Conservation (phyloP, 2,113 vertebrate species). For the Chaetorhynchus papuensis region DNA sequence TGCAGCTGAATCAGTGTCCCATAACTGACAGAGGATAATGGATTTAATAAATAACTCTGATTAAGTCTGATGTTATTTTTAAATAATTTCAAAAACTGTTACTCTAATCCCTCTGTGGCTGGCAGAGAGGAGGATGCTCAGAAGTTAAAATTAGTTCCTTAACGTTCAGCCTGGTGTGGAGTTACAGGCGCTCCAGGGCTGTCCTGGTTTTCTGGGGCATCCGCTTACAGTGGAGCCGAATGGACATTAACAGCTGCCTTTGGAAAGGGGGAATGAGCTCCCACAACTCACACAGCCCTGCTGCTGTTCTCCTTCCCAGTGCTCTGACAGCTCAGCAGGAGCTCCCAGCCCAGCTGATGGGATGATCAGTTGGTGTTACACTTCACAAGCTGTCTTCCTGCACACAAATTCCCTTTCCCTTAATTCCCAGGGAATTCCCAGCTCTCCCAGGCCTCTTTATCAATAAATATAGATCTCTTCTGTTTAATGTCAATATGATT, state of each 20-base stretch:
- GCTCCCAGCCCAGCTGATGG: neutral
- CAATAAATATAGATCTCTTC: neutral
- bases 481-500: neutral
- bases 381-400: neutral
- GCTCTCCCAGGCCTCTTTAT: neutral
- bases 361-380: neutral
- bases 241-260: neutral
- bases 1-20: neutral
- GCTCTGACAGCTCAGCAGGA: neutral
- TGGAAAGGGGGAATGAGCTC: neutral
- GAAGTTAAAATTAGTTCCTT: slow-evolving; percentile 44
- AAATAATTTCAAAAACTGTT: slow-evolving; percentile 35
- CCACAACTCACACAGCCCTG: neutral
- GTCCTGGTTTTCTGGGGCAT: neutral
- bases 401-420: neutral
- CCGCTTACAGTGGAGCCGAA: neutral
- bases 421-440: neutral
- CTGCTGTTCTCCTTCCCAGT: neutral
- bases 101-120: slow-evolving; percentile 10
- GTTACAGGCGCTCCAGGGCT: neutral
- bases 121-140: slow-evolving; percentile 17
- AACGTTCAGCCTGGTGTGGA: slow-evolving; percentile 1
- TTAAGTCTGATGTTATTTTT: slow-evolving; percentile 56
- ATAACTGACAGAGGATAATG: slow-evolving; percentile 33
- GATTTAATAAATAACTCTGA: slow-evolving; percentile 50